A percentile compares a stretch with the other conserved stretches of the same genome.
These are phyloP conservation scores for Mastomys natalensis DNA, from an alignment of 2,113 vertebrate species.

Conservation along the genomic window DNA sequence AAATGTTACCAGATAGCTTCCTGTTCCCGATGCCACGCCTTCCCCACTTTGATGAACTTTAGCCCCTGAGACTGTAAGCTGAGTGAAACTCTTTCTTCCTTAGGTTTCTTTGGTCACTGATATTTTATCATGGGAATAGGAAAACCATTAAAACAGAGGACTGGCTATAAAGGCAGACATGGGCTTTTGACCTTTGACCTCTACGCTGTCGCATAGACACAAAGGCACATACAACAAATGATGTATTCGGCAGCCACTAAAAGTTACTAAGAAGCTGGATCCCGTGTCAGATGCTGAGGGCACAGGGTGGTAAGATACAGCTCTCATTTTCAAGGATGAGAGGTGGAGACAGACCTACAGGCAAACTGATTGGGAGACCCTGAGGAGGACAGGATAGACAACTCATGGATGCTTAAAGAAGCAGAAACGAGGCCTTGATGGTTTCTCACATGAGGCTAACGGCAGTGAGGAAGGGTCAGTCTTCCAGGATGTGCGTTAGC, in stretches of 20 bases:
- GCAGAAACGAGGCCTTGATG: background rate
- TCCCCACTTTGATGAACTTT: background rate
- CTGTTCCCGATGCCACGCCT: background rate
- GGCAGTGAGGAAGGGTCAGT: background rate
- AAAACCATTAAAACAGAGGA: background rate
- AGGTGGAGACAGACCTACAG: background rate
- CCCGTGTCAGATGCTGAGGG: background rate
- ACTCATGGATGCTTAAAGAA: background rate
- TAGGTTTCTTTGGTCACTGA: background rate
- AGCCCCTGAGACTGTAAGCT: background rate
- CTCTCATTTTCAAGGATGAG: background rate
- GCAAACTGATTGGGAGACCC: background rate
- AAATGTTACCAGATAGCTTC: background rate
- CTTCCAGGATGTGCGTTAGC: background rate
- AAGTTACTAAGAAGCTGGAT: background rate
- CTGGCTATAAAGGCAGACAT: background rate
- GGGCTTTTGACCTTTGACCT: background rate
- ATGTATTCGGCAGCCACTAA: too few relatives aligned
- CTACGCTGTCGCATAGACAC: too few relatives aligned
- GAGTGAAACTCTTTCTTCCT: background rate
- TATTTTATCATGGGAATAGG: background rate
- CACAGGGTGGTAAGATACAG: background rate
- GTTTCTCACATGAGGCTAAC: background rate
- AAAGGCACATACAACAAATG: too few relatives aligned
- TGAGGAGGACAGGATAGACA: background rate